Base-by-base conservation (phyloP, 2,888 invertebrate species). In the Pseudeuparius sepicola region DNA sequence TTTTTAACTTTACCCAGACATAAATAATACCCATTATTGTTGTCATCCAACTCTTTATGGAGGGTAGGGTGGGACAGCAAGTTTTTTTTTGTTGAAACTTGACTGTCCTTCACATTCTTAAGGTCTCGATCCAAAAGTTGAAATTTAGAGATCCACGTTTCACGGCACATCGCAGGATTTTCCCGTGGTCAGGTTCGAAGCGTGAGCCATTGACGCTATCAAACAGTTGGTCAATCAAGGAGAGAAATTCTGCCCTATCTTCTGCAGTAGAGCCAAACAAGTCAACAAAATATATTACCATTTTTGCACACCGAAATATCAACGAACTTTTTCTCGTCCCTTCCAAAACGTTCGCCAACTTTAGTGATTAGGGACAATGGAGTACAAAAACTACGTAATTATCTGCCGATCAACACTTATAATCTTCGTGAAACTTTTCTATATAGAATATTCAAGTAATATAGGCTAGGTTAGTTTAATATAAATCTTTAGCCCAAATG, bases 151-250 rank as follows among this genome's bases (percentile, higher is more conserved):
- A n/a, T 17, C 9, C 24, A 31, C 14, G 37, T 37, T n/a, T 42
- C 34, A 11, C 29, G 38, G 15, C 40, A 30, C 37, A 35, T 38
- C 12, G 31, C 20, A 14, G 41, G 38, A 17, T 39, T 39, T 9
- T 15, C 15, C 7, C 14, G 14, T 11, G 34, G 29, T 10, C 24
- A 26, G n/a, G 18, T n/a, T 24, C 14, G 11, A 23, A 24, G 29
- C 31, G 23, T 16, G 25, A 33, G n/a, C n/a, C n/a, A 39, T 45
- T 45, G 5, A 44, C 11, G 14, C 43, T 45, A 16, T 43, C 43
- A 32, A 47, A 45, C 13, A 45, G 17, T 31, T 37, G 30, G 24
- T 47, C 45, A 5, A 41, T 20, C 20, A 45, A 43, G 25, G 44
- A 34, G 13, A 47, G 37, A 12, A 44, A 41, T 16, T 45, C 41